Conservation (phyloP, 2,888 invertebrate genomes). For the Lumbricus terrestris region DNA sequence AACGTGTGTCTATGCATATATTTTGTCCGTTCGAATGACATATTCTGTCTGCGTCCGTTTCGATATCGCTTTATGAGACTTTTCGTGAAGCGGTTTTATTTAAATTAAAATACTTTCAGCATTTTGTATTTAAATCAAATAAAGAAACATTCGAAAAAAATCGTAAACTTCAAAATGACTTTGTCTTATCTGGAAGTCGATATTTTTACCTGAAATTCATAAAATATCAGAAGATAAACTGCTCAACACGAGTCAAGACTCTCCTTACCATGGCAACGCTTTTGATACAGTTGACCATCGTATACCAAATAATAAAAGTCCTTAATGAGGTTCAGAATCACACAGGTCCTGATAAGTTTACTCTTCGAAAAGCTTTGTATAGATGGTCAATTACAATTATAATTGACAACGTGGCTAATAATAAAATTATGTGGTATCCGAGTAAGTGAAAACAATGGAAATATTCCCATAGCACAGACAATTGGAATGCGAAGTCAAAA, state of each 20-base stretch:
- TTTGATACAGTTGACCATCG: neutral
- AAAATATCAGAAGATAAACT: neutral
- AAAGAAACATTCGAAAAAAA: neutral
- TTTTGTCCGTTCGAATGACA: neutral
- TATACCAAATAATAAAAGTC: neutral
- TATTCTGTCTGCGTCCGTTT: neutral
- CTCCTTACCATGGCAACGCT: neutral
- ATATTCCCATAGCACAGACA: neutral
- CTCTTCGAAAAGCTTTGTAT: too few relatives aligned
- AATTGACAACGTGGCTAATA: too few relatives aligned
- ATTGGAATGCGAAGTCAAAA: neutral
- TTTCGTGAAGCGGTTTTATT: neutral
- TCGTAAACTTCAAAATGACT: neutral
- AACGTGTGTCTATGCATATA: neutral
- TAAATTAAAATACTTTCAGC: neutral
- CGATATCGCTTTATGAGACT: neutral
- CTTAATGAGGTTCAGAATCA: too few relatives aligned
- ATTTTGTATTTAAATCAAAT: neutral
- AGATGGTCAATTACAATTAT: neutral
- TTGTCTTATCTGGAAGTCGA: neutral
- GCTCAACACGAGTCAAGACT: neutral
- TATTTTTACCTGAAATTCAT: neutral
- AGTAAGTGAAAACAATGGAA: neutral
- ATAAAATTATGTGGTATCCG: neutral
- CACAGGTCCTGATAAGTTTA: too few relatives aligned